Evolutionary conservation across 2,888 invertebrate genomes (phyloP), one percentile per base, ranked within the genome.

Genomic region (Yponomeuta malinellus): DNA sequence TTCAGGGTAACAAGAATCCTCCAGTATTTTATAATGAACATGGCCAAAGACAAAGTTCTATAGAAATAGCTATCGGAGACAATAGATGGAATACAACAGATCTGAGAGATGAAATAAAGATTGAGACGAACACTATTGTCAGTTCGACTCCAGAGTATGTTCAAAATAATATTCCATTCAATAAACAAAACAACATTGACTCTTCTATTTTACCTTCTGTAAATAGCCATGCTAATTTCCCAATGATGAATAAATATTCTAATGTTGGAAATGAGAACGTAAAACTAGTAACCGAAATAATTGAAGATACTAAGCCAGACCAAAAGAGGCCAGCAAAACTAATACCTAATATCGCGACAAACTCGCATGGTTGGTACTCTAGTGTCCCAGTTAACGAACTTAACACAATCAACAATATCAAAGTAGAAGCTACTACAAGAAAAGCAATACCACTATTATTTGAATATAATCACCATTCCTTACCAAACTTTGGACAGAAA

Each of bases 211-310:
- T 77, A 23, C 77, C 83, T 23, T 85, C 88, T 69, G 65, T 81
- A 12, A 92, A 92, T 71, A 92, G 92, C 76, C 92, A 93, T 73
- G 92, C 92, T 0, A 93, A 93, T 77, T 93, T 93, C 79, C 92
- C 92, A 2, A 87, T 90, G 86, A 81, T 84, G 23, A 88, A 88
- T 74, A 90, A 89, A 63, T 74, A 80, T 70, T 75, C 78, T 48
- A 78, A 75, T 68, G 73, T 77, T 12, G 71, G 74, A 66, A 78
- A 73, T 72, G 74, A 52, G 33, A 72, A 75, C 31, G 73, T 82
- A 0, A 85, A 84, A 75, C 83, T 83, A 52, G 83, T 84, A 0
- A 82, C 79, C 43, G 87, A 86, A 77, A 77, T 81, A 73, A 71
- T 77, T 15, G 78, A 83, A 72, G 81, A 83, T 15, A 74, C 77